Base-by-base conservation (phyloP, 2,888 invertebrate genomes). In the Rhorus exstirpatorius region DNA sequence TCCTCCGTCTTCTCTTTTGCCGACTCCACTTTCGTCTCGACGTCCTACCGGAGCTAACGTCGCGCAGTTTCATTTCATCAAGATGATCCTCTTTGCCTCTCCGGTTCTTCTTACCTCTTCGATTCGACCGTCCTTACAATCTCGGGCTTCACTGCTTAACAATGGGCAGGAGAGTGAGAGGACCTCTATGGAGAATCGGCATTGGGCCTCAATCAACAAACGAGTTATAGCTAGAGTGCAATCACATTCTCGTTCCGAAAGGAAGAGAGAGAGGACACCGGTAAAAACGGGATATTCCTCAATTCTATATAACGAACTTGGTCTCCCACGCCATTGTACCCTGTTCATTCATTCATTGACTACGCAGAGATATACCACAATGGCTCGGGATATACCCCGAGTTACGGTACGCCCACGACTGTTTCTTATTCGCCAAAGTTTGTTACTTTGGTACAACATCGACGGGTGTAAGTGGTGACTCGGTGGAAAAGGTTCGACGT, bases 181-280 rank as follows among this genome's bases (percentile, higher is more conserved):
- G 38, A 14, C 21, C 38, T 68, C 46, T 44, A 8, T 8, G 21
- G 44, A 77, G 70, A 77, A 71, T 63, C 51, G 46, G 65, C 67
- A 79, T 71, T 70, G 71, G 61, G 67, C 71, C 63, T 72, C 78
- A 81, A 83, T 83, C 76, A 72, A 81, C 84, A 80, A 83, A 67
- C 76, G 60, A 77, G 44, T 60, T 21, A 79, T 60, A 76, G 41
- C 19, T 68, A 58, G 65, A 51, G 14, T 31, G 3, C 46, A 49
- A 72, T 72, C 72, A 46, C 58, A 55, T 71, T 44, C 31, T 31
- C 31, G 14, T 10, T 55, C 17, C 31, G 44, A 17, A 46, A n/a
- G 58, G 44, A 55, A 71, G 2, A 31, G 35, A 41, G n/a, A n/a
- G 24, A 55, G 31, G 26, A n/a, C 31, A 53, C 10, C 21, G 21